Conservation (phyloP, 2,888 invertebrate species). For the Diaphora mendica region DNA sequence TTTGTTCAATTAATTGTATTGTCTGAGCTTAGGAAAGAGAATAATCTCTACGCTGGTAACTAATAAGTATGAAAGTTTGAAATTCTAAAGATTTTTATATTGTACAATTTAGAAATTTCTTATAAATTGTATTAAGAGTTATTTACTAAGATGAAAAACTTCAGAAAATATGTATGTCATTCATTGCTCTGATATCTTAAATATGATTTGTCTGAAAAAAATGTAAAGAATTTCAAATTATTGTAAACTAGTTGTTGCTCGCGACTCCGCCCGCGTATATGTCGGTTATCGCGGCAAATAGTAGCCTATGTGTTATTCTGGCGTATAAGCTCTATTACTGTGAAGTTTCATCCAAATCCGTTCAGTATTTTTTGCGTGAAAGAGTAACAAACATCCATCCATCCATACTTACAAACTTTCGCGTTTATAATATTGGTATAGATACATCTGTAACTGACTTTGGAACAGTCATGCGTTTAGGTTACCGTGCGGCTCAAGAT, state of each 20-base stretch:
- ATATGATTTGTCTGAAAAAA: neutral
- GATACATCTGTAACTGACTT: neutral
- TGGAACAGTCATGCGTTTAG: neutral
- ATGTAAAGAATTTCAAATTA: too few species aligned
- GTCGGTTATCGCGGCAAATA: too few species aligned
- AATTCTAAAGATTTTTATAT: slow-evolving; percentile 13
- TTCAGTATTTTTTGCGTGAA: too few species aligned
- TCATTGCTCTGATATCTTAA: neutral
- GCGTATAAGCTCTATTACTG: too few species aligned
- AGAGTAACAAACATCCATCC: too few species aligned
- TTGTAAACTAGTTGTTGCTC: too few species aligned
- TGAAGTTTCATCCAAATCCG: too few species aligned
- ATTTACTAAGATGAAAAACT: neutral
- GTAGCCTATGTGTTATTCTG: too few species aligned
- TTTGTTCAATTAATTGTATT: slow-evolving; percentile 10
- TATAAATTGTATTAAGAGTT: slow-evolving; percentile 7
- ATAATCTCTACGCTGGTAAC: neutral
- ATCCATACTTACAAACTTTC: too few species aligned
- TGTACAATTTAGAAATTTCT: slow-evolving; percentile 6
- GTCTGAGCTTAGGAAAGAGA: slow-evolving; percentile 8
- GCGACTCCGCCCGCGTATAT: too few species aligned
- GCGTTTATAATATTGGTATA: too few species aligned
- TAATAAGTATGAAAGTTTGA: slow-evolving; percentile 7
- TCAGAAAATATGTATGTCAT: neutral
- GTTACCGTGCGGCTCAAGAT: too few species aligned